Evolutionary conservation across 35 echinoderm and acorn worm species (phyloP).

Genomic region (Lytechinus pictus): DNA sequence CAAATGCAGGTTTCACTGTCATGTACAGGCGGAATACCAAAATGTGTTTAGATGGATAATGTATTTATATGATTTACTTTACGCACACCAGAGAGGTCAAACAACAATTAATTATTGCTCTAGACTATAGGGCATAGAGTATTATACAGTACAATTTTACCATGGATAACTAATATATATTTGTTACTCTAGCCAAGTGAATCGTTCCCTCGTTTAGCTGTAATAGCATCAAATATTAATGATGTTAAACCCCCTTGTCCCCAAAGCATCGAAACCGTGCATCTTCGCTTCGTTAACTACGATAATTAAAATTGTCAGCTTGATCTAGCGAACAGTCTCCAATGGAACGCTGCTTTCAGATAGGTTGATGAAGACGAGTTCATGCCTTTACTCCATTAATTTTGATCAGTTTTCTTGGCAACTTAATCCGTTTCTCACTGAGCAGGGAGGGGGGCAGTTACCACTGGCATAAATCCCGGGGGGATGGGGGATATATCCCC

Average conservation of each 20-base stretch:
- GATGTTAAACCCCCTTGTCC: not conserved
- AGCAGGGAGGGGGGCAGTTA: not conserved
- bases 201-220: not conserved
- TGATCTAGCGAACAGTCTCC: not conserved
- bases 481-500: too few species aligned
- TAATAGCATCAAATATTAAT: slow-evolving; percentile 28
- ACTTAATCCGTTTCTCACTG: too few species aligned
- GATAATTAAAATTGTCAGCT: slow-evolving; percentile 34
- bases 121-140: too few species aligned
- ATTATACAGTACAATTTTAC: not conserved
- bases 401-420: too few species aligned
- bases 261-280: not conserved
- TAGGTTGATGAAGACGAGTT: not conserved
- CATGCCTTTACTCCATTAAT: not conserved
- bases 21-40: too few species aligned
- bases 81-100: too few species aligned
- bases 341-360: not conserved
- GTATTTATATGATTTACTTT: too few species aligned
- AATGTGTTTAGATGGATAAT: too few species aligned
- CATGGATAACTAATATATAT: not conserved
- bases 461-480: too few species aligned
- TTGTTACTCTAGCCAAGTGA: not conserved
- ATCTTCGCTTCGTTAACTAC: slow-evolving; percentile 19
- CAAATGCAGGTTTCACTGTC: too few species aligned
- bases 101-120: too few species aligned